These are phyloP conservation scores for Aphelocoma californica DNA, from an alignment of 2,797 vertebrate species.

Conservation along the genomic window DNA sequence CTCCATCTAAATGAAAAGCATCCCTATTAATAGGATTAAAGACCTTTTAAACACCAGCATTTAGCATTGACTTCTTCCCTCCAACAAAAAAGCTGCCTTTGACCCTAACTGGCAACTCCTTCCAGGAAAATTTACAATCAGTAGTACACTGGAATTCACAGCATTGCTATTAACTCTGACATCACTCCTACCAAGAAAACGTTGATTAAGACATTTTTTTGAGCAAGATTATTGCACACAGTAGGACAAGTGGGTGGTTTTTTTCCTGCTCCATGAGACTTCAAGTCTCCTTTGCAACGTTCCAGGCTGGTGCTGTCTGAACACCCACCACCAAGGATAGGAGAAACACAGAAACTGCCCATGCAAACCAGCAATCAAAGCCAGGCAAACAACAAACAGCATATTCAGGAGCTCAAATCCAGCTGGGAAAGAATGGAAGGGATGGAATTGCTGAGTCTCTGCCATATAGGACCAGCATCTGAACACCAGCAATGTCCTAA, in stretches of 20 bases:
- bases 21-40: not conserved
- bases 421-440: not conserved
- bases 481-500: not conserved
- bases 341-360: not conserved
- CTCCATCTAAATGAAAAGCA: not conserved
- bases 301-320: not conserved
- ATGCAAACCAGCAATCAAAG: not conserved
- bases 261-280: not conserved
- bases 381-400: not conserved
- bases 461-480: not conserved
- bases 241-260: not conserved
- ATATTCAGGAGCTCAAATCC: not conserved
- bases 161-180: not conserved
- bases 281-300: not conserved
- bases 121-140: not conserved
- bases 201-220: not conserved
- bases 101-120: not conserved
- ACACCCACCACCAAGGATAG: not conserved
- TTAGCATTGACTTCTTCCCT: not conserved
- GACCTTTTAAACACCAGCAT: not conserved
- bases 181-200: not conserved
- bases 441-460: not conserved
- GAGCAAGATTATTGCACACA: not conserved
- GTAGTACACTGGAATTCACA: not conserved
- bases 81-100: not conserved